Conservation (phyloP, 1,140 invertebrate species). For the Steinernema feltiae region DNA sequence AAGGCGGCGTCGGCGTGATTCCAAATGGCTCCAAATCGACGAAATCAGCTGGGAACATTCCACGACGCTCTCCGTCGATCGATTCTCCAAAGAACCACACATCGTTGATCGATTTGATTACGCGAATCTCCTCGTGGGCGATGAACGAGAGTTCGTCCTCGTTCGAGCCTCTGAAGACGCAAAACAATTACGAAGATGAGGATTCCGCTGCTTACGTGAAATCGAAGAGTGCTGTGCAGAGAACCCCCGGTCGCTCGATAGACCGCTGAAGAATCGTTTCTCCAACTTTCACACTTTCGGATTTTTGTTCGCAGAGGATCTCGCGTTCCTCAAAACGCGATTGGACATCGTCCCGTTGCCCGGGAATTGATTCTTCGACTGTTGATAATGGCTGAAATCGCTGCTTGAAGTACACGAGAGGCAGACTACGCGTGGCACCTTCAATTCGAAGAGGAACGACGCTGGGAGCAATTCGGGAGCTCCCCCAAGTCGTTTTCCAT, state of each 20-base stretch:
- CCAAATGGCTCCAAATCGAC: background rate
- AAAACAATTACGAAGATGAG: background rate
- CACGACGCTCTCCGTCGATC: background rate
- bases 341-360: too few relatives aligned
- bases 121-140: background rate
- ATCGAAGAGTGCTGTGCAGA: background rate
- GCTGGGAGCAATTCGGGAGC: background rate
- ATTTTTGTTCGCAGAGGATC: too few relatives aligned
- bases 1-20: background rate
- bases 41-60: background rate
- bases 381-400: too few relatives aligned
- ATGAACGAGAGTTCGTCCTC: background rate
- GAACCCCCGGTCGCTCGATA: background rate
- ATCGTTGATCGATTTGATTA: background rate
- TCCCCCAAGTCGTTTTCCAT: background rate
- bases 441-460: background rate
- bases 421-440: too few relatives aligned
- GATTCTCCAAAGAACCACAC: background rate
- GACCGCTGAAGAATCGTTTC: background rate
- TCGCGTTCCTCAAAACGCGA: too few relatives aligned
- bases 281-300: background rate
- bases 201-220: background rate
- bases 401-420: too few relatives aligned
- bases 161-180: background rate
- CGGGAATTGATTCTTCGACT: too few relatives aligned